Conservation (phyloP, 2,888 invertebrate species). For the Cepaea hortensis region DNA sequence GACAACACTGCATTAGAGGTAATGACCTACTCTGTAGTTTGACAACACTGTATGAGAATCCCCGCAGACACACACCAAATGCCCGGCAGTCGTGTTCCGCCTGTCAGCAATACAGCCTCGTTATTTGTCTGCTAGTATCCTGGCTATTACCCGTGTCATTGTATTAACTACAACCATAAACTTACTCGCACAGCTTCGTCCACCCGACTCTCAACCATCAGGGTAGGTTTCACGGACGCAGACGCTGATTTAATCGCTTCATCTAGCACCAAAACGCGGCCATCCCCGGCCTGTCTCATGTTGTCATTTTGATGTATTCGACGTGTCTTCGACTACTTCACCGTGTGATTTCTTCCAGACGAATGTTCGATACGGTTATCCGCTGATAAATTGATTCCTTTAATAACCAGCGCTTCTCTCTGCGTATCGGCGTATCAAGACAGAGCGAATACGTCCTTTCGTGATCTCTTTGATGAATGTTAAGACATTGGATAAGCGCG, state of each 20-base stretch:
- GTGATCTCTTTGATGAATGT: too few species aligned
- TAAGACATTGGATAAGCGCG: too few species aligned
- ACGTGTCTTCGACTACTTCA: neutral
- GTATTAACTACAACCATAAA: too few species aligned
- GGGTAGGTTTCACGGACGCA: neutral
- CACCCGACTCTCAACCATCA: neutral
- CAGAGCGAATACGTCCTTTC: neutral
- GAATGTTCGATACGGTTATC: neutral
- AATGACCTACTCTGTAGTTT: too few species aligned
- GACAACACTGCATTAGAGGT: too few species aligned
- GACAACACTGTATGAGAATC: too few species aligned
- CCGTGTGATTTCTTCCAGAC: constrained; percentile 2
- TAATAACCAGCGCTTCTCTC: neutral
- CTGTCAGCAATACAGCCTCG: neutral
- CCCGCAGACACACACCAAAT: too few species aligned
- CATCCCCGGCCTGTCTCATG: neutral
- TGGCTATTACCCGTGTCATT: neutral
- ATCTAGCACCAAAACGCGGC: constrained; percentile 1
- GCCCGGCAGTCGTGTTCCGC: too few species aligned
- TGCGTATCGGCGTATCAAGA: neutral
- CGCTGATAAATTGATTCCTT: constrained; percentile 15
- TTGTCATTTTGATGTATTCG: constrained; percentile 15
- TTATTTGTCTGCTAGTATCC: neutral
- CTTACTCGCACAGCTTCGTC: too few species aligned
- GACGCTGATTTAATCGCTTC: constrained; percentile 1